These are phyloP conservation scores for Eutrigla gurnardus DNA, from an alignment of 2,797 vertebrate species.

Conservation along the genomic window DNA sequence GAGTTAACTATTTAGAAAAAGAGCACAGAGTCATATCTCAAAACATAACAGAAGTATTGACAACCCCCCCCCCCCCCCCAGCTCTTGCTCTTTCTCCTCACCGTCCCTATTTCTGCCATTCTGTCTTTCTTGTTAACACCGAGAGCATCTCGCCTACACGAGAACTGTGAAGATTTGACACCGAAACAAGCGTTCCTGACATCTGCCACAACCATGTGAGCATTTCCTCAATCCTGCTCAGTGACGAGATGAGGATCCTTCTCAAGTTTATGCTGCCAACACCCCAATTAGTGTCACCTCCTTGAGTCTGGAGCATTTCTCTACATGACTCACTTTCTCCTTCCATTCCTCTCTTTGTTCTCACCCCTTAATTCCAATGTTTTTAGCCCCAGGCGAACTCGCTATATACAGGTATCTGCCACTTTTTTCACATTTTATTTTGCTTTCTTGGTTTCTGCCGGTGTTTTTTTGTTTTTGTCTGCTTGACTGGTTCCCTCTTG, in stretches of 20 bases:
- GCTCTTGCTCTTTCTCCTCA: conserved; percentile 13
- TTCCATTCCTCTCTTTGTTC: conserved; percentile 54
- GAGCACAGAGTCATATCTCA: conserved; percentile 16
- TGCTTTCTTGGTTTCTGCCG: conserved; percentile 24
- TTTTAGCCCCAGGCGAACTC: conserved; percentile 32
- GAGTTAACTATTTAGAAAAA: background rate
- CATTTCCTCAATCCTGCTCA: conserved; percentile 56
- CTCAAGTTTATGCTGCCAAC: conserved; percentile 50
- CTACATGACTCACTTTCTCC: conserved; percentile 47
- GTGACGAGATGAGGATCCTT: conserved; percentile 50
- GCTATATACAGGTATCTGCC: conserved; percentile 50
- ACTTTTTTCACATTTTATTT: conserved; percentile 19
- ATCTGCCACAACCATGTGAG: conserved; percentile 57
- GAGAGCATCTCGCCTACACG: conserved; percentile 9
- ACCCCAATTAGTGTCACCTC: conserved; percentile 79
- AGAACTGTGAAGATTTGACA: conserved; percentile 52
- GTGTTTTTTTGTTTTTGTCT: conserved; percentile 39
- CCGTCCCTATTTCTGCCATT: background rate
- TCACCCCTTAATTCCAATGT: conserved; percentile 52
- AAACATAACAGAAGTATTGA: conserved; percentile 19
- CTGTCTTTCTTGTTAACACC: conserved; percentile 46
- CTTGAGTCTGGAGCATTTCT: conserved; percentile 56
- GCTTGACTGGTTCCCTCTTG: conserved; percentile 61
- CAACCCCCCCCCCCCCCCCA: conserved; percentile 2
- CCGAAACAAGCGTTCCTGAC: conserved; percentile 66